A percentile compares a stretch with the other conserved stretches of the same genome.
Conservation (phyloP, 2,888 invertebrate genomes). For the Poecilobothrus nobilitatus region DNA sequence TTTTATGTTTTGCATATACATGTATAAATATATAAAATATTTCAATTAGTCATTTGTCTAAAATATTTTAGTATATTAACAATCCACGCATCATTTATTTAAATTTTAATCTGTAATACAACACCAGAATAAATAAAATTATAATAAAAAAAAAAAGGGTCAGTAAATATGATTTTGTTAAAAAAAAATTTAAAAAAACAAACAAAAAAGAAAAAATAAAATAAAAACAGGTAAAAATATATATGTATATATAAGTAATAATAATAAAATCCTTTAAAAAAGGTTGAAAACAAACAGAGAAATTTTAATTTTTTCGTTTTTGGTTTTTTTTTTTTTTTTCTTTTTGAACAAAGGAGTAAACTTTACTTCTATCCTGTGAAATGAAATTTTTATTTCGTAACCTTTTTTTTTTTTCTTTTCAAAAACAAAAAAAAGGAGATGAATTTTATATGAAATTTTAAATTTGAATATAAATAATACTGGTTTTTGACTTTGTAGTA, state of each 20-base stretch:
- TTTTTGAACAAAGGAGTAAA: background rate
- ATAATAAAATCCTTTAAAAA: background rate
- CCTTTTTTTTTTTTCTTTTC: background rate
- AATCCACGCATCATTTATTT: slow-evolving; percentile 4
- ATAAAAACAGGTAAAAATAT: background rate
- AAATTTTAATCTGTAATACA: slow-evolving; percentile 1
- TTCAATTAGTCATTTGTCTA: slow-evolving; percentile 6
- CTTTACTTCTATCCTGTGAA: background rate
- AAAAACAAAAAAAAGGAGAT: too few species aligned
- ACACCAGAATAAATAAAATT: background rate
- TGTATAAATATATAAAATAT: too few species aligned
- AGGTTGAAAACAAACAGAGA: background rate
- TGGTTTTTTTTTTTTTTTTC: too few species aligned
- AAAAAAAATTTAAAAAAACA: background rate
- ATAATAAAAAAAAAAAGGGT: slow-evolving; percentile 2
- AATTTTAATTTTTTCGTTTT: too few species aligned
- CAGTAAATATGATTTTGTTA: background rate
- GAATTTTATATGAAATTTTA: too few species aligned
- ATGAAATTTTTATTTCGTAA: background rate
- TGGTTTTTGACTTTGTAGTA: too few species aligned
- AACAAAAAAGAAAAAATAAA: background rate
- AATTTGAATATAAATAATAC: too few species aligned
- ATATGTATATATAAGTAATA: too few species aligned
- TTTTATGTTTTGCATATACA: background rate
- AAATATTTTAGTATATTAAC: slow-evolving; percentile 4